Percentiles rank a stretch among this genome's conserved stretches.
These are phyloP conservation scores for Dolichoris vasculosae DNA, from an alignment of 1,140 invertebrate species.

Conservation along the genomic window DNA sequence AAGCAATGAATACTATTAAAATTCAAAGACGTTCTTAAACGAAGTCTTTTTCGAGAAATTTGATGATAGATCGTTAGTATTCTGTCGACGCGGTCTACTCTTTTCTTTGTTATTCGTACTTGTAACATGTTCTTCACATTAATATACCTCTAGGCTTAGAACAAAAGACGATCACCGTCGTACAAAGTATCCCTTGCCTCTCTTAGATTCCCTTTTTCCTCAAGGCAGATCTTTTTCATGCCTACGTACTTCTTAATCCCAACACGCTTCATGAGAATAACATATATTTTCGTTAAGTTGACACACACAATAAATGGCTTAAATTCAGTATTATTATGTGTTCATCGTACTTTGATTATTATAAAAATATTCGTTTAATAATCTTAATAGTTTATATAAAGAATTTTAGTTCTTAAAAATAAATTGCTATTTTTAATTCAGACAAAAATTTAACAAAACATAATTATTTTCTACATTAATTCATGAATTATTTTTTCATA, in stretches of 20 bases:
- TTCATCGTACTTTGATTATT: not conserved
- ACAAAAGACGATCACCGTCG: slow-evolving; percentile 70
- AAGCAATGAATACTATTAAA: slow-evolving; percentile 65
- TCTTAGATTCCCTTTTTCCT: slow-evolving; percentile 37
- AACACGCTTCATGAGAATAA: slow-evolving; percentile 53
- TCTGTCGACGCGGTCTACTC: slow-evolving; percentile 62
- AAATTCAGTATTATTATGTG: slow-evolving; percentile 68
- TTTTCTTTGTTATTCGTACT: slow-evolving; percentile 62
- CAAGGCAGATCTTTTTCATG: slow-evolving; percentile 45
- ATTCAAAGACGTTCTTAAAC: slow-evolving; percentile 73
- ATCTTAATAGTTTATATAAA: not conserved
- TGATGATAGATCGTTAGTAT: slow-evolving; percentile 71
- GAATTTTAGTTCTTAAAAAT: not conserved
- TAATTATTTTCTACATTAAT: too few species aligned
- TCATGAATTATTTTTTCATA: too few species aligned
- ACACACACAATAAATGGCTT: slow-evolving; percentile 67
- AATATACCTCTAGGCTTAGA: slow-evolving; percentile 74
- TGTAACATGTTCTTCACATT: slow-evolving; percentile 74
- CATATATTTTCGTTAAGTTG: slow-evolving; percentile 75
- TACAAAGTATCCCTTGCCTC: slow-evolving; percentile 53
- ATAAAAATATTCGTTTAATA: not conserved
- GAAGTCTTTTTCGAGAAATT: slow-evolving; percentile 68
- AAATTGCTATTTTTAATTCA: not conserved
- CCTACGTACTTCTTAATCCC: slow-evolving; percentile 50
- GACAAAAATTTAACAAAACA: too few species aligned